Conservation (phyloP, 2,113 vertebrate genomes). For the Cepphus grylle region DNA sequence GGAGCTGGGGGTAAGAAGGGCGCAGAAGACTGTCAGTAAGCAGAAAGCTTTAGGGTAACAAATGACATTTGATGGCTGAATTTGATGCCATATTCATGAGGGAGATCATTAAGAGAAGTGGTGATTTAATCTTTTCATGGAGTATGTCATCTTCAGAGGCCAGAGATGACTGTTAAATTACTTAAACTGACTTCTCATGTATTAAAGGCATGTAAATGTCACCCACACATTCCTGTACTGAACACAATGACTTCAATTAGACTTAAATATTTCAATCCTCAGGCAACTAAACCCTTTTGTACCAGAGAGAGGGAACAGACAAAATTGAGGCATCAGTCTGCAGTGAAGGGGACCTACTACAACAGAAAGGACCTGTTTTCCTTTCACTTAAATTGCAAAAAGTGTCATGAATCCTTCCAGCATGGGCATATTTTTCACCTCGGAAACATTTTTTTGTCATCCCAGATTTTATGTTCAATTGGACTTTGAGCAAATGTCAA, state of each 20-base stretch:
- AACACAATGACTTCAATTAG: constrained; percentile 56
- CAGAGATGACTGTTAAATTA: constrained; percentile 50
- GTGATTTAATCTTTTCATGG: constrained; percentile 31
- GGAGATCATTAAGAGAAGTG: constrained; percentile 11
- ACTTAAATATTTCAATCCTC: constrained; percentile 52
- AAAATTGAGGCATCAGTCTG: neutral
- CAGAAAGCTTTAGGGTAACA: neutral
- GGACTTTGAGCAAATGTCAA: neutral
- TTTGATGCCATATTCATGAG: neutral
- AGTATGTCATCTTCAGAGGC: constrained; percentile 41
- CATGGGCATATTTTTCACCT: neutral
- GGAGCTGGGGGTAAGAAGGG: neutral
- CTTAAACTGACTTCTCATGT: constrained; percentile 38
- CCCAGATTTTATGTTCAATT: neutral
- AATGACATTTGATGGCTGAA: neutral
- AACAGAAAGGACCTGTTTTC: neutral
- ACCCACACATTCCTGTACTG: constrained; percentile 35
- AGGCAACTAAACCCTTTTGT: constrained; percentile 12
- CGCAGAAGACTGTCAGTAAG: neutral
- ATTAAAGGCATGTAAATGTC: constrained; percentile 56
- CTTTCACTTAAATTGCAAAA: neutral
- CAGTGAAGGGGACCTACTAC: neutral
- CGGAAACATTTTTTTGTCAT: neutral
- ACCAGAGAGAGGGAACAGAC: neutral
- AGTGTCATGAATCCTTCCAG: neutral